Conservation (phyloP, 2,888 invertebrate species). For the Pherbina coryleti region DNA sequence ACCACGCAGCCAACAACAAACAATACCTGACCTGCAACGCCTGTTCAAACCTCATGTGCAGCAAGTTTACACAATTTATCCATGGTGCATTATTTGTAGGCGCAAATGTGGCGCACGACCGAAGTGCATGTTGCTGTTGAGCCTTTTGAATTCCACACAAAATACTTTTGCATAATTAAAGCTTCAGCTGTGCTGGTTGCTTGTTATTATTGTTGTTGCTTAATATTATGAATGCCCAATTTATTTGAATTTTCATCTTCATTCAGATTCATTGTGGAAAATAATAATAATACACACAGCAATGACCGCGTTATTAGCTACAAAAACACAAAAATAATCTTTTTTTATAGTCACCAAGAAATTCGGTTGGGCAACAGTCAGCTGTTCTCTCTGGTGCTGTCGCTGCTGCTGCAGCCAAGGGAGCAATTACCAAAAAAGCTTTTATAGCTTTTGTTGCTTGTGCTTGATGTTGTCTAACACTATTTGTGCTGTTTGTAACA, state of each 20-base stretch:
- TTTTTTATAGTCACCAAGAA: neutral
- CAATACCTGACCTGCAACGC: constrained; percentile 5
- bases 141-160: neutral
- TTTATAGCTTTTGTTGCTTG: neutral
- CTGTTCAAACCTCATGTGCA: no score
- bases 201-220: constrained; percentile 13
- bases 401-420: neutral
- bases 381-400: neutral
- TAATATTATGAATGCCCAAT: neutral
- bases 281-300: neutral
- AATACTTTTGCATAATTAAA: constrained; percentile 12
- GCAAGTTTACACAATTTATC: no score
- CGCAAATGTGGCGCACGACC: no score
- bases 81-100: no score
- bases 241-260: constrained; percentile 19
- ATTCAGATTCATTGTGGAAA: neutral
- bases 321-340: neutral
- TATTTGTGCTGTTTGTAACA: neutral
- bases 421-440: constrained; percentile 23
- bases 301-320: constrained; percentile 5
- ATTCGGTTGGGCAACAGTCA: neutral
- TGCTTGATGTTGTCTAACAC: neutral
- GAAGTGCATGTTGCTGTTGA: no score
- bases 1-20: constrained; percentile 9
- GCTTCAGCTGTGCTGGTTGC: neutral